These are phyloP conservation scores for Autographa pulchrina DNA, from an alignment of 2,888 invertebrate species.

Conservation along the genomic window DNA sequence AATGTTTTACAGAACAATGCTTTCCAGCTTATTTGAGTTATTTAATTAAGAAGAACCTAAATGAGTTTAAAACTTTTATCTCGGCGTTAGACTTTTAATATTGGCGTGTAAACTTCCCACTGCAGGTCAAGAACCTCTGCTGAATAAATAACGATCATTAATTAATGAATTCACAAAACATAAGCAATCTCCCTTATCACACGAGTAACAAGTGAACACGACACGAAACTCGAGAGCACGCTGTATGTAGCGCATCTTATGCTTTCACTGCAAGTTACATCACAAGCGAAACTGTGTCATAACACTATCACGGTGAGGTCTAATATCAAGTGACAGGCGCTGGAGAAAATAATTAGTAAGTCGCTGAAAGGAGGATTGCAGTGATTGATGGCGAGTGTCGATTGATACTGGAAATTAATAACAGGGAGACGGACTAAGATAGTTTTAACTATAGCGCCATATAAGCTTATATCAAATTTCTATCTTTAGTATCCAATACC, in stretches of 20 bases:
- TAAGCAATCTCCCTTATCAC: not conserved
- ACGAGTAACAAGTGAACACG: not conserved
- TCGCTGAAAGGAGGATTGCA: slow-evolving; percentile 53
- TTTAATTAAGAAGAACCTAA: no score
- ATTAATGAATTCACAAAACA: not conserved
- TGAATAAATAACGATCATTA: no score
- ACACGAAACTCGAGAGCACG: slow-evolving; percentile 26
- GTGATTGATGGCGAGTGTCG: slow-evolving; percentile 43
- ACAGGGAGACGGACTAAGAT: not conserved
- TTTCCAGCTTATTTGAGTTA: no score
- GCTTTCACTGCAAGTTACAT: slow-evolving; percentile 50
- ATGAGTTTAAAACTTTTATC: no score
- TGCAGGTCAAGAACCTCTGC: no score
- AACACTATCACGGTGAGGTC: slow-evolving; percentile 23
- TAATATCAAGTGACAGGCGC: slow-evolving; percentile 30
- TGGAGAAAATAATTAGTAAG: slow-evolving; percentile 58
- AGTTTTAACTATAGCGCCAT: not conserved
- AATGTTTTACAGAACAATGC: no score
- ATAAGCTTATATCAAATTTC: no score
- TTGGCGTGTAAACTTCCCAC: no score
- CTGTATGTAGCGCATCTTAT: slow-evolving; percentile 38
- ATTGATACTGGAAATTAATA: slow-evolving; percentile 2
- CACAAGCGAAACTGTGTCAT: slow-evolving; percentile 39
- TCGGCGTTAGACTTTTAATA: no score
- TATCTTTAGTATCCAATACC: no score